These are phyloP conservation scores for Rhizomys pruinosus DNA, from an alignment of 2,113 vertebrate species.

Conservation along the genomic window DNA sequence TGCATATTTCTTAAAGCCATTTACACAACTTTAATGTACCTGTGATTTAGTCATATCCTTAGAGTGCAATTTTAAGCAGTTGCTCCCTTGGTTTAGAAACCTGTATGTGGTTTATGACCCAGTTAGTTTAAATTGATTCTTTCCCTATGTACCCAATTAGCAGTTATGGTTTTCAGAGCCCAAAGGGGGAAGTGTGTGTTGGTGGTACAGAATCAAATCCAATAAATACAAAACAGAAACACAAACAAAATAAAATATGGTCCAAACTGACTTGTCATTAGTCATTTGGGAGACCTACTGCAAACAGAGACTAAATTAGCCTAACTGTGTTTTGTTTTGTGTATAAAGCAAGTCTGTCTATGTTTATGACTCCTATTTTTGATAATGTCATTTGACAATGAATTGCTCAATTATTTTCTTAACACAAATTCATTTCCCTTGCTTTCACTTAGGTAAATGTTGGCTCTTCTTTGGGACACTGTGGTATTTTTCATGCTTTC, in stretches of 20 bases:
- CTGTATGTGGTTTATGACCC: conserved; percentile 68
- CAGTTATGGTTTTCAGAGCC: conserved; percentile 61
- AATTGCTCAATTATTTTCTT: background rate
- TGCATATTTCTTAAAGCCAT: conserved; percentile 67
- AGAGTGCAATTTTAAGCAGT: conserved; percentile 59
- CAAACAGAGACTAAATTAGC: conserved; percentile 11
- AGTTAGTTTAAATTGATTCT: conserved; percentile 76
- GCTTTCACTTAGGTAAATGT: background rate
- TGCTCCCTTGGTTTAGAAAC: conserved; percentile 66
- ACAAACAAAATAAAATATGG: conserved; percentile 56
- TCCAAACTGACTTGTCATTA: background rate
- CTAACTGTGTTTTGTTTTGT: background rate
- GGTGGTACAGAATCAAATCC: conserved; percentile 28
- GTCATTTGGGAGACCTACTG: conserved; percentile 1
- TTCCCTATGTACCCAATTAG: conserved; percentile 66
- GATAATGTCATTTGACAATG: background rate
- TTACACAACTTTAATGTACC: conserved; percentile 60
- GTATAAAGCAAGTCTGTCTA: background rate
- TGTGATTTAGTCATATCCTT: conserved; percentile 70
- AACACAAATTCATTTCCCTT: background rate
- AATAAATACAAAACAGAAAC: conserved; percentile 60
- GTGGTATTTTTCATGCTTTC: background rate
- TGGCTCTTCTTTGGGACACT: background rate
- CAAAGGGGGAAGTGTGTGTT: conserved; percentile 48
- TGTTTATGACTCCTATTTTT: background rate